Evolutionary conservation across 2,888 invertebrate species (phyloP), one percentile per base, ranked within the genome.

Genomic region (Chrysina gloriosa): DNA sequence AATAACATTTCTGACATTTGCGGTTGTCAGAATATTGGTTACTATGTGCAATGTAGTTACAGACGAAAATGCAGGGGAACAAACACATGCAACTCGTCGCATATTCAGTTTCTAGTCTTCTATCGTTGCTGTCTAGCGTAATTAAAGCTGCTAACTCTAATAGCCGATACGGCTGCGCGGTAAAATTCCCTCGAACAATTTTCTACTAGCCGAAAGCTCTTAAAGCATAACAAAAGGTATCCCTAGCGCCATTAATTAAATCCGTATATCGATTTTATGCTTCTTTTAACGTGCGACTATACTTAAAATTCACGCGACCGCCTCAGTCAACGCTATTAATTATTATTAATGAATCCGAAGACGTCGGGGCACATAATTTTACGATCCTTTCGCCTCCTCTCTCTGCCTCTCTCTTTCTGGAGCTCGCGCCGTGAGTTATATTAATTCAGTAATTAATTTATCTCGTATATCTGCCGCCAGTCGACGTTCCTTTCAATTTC

Each of bases 381-480:
- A 58, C 58, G 25, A 39, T 39, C 58, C 56, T 36, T 56, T 58
- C 25, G 7, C 25, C 31, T 16, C 52, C 6, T 31, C 52, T 52
- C 19, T 29, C 31, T 52, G 19, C 9, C 11, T 7, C 19, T 19
- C 16, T 31, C 21, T 25, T 25, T 36, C 34, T 31, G 34, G 31
- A 14, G 48, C 25, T n/a, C 27, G 23, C 25, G 58, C 25, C 25
- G 58, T 25, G 39, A 36, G 39, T 58, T 39, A 39, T 58, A 58
- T 58, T 58, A 58, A 58, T 58, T 58, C 58, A 25, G 58, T 58
- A 58, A 58, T 58, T 58, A 58, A 58, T 39, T 58, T 58, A 58
- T 58, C 58, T 39, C 58, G 39, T 58, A 39, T 39, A 31, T 52
- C 52, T 52, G 52, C 52, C 31, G 31, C 31, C 31, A 45, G 48